Evolutionary conservation across 2,888 invertebrate species (phyloP).

Genomic region (Nematopogon swammerdamellus): DNA sequence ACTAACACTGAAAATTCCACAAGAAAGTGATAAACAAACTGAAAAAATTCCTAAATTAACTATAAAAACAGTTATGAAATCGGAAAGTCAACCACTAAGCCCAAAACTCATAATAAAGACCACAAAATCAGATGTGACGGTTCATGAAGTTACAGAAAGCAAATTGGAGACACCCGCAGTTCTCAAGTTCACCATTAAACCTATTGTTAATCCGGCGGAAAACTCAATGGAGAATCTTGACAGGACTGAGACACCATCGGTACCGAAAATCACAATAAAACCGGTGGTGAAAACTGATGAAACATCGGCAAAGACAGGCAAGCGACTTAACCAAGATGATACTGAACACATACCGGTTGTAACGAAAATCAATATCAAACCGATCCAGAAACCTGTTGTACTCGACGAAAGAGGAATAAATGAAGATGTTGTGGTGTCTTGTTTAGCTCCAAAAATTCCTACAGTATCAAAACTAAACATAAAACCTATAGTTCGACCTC

Average conservation of each 20-base stretch:
- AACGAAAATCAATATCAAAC: slow-evolving; percentile 45
- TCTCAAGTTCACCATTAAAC: slow-evolving; percentile 22
- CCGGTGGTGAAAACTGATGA: slow-evolving; percentile 34
- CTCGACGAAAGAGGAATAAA: neutral
- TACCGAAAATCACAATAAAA: slow-evolving; percentile 61
- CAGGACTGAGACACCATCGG: slow-evolving; percentile 33
- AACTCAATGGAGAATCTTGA: slow-evolving; percentile 19
- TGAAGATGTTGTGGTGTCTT: slow-evolving; percentile 21
- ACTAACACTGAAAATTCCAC: slow-evolving; percentile 37
- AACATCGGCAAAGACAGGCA: slow-evolving; percentile 23
- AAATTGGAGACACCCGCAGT: slow-evolving; percentile 17
- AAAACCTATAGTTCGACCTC: slow-evolving; percentile 28
- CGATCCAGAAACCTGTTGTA: slow-evolving; percentile 16
- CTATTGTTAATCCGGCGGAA: neutral
- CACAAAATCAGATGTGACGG: slow-evolving; percentile 30
- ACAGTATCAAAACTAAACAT: slow-evolving; percentile 55
- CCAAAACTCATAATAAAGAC: slow-evolving; percentile 52
- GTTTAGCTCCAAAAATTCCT: slow-evolving; percentile 38
- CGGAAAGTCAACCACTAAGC: slow-evolving; percentile 37
- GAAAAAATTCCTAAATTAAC: slow-evolving; percentile 46
- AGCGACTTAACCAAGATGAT: slow-evolving; percentile 19
- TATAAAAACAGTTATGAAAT: slow-evolving; percentile 37
- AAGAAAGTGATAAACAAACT: slow-evolving; percentile 29
- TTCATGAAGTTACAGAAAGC: slow-evolving; percentile 20
- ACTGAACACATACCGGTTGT: slow-evolving; percentile 37